Conservation (phyloP, 1,140 invertebrate genomes). For the Latrodectus geometricus region DNA sequence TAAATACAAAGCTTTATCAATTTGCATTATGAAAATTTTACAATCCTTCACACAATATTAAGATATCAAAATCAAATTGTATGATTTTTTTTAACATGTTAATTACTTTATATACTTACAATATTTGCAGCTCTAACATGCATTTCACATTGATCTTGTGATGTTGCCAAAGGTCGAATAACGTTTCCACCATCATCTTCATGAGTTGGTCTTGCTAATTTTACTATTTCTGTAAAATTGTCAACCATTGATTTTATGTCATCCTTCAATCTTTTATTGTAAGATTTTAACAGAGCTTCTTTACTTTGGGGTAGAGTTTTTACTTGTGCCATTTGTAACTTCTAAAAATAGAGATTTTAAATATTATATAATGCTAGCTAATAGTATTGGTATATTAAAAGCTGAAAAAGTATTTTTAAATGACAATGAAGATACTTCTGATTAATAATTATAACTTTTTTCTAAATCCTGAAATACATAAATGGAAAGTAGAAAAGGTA, state of each 20-base stretch:
- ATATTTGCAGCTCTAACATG: slow-evolving; percentile 95
- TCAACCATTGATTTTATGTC: slow-evolving; percentile 97
- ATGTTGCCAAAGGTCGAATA: slow-evolving; percentile 33
- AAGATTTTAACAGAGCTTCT: slow-evolving; percentile 93
- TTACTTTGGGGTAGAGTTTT: slow-evolving; percentile 87
- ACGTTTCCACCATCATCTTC: slow-evolving; percentile 87
- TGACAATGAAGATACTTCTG: too few species aligned
- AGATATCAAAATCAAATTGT: too few species aligned
- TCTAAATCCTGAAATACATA: too few species aligned
- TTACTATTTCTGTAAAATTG: slow-evolving; percentile 96
- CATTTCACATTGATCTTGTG: slow-evolving; percentile 97
- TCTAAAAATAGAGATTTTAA: background rate
- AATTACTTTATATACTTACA: slow-evolving; percentile 70
- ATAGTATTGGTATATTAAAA: too few species aligned
- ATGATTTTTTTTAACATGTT: too few species aligned
- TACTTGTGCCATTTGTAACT: slow-evolving; percentile 59
- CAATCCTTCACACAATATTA: too few species aligned
- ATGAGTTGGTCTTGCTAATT: slow-evolving; percentile 91
- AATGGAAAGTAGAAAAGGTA: too few species aligned
- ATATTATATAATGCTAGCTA: too few species aligned
- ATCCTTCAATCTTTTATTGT: slow-evolving; percentile 91
- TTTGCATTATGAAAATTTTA: too few species aligned
- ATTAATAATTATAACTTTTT: too few species aligned
- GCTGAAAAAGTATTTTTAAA: too few species aligned
- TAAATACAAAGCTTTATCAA: too few species aligned